Evolutionary conservation across 2,113 vertebrate genomes (phyloP).

Genomic region (Oriolus oriolus): DNA sequence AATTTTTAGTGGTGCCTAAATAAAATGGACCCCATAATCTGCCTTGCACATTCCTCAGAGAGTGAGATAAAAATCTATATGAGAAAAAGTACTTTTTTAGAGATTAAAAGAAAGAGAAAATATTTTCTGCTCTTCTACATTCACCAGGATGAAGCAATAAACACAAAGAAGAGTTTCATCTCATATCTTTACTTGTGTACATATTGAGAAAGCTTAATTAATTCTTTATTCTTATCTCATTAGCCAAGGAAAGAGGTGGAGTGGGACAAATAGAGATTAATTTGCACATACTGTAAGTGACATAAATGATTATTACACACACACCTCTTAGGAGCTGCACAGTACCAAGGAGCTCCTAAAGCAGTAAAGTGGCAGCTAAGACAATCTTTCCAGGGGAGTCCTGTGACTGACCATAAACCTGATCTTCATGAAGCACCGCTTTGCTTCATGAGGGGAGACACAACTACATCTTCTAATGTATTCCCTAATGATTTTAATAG

Average conservation of each 20-base stretch:
- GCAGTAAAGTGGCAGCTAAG: neutral
- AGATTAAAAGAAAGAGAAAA: neutral
- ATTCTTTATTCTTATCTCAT: neutral
- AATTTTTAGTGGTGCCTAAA: neutral
- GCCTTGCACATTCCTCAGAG: neutral
- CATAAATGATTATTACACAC: rapidly evolving
- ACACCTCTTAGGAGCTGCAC: neutral
- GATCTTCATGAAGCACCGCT: neutral
- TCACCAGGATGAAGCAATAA: neutral
- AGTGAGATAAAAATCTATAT: neutral
- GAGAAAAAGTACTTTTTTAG: neutral
- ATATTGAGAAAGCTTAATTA: neutral
- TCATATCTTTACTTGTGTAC: neutral
- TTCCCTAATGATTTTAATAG: neutral
- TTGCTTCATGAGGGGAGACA: neutral
- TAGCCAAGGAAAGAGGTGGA: neutral
- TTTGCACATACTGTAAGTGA: neutral
- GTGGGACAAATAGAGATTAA: neutral
- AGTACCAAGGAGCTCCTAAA: neutral
- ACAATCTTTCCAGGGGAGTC: neutral
- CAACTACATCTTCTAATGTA: neutral
- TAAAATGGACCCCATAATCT: neutral
- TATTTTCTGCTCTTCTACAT: neutral
- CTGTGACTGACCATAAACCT: neutral
- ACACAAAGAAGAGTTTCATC: neutral